Evolutionary conservation across 2,797 vertebrate species (phyloP).

Genomic region (Salarias fasciatus): DNA sequence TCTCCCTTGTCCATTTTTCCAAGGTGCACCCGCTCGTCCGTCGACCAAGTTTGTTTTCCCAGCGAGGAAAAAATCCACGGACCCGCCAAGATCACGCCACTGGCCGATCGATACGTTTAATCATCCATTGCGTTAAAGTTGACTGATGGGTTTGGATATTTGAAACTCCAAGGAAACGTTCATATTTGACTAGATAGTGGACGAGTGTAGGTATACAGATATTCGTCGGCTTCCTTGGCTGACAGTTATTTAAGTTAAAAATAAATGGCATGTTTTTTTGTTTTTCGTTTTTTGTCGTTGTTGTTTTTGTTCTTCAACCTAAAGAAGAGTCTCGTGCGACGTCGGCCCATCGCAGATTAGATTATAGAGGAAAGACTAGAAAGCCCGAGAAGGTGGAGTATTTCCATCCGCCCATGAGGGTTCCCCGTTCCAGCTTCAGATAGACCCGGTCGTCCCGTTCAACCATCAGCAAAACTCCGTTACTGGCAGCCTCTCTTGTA

Average conservation of each 20-base stretch:
- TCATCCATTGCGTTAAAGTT: slow-evolving; percentile 87
- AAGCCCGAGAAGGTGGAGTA: slow-evolving; percentile 99
- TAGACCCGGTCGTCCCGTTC: slow-evolving; percentile 97
- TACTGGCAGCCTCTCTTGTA: slow-evolving; percentile 98
- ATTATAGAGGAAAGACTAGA: slow-evolving; percentile 99
- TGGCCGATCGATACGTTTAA: slow-evolving; percentile 84
- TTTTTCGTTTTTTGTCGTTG: slow-evolving; percentile 43
- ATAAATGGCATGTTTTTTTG: slow-evolving; percentile 79
- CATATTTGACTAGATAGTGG: slow-evolving; percentile 87
- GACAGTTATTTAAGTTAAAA: slow-evolving; percentile 85
- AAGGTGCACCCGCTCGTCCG: slow-evolving; percentile 72
- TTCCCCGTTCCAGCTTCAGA: slow-evolving; percentile 97
- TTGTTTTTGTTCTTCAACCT: slow-evolving; percentile 75
- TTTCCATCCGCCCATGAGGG: slow-evolving; percentile 99
- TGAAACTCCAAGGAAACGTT: slow-evolving; percentile 90
- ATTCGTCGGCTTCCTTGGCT: slow-evolving; percentile 86
- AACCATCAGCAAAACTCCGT: slow-evolving; percentile 97
- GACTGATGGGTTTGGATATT: slow-evolving; percentile 87
- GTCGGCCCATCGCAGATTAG: slow-evolving; percentile 70
- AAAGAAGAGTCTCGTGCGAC: slow-evolving; percentile 72
- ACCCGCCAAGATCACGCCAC: slow-evolving; percentile 75
- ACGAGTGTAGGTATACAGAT: slow-evolving; percentile 81
- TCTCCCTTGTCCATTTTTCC: slow-evolving; percentile 72
- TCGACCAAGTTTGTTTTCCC: slow-evolving; percentile 85
- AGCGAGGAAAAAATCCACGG: slow-evolving; percentile 89